Evolutionary conservation across 35 echinoderm and acorn worm species (phyloP).

Genomic region (Ophioderma brevispina): DNA sequence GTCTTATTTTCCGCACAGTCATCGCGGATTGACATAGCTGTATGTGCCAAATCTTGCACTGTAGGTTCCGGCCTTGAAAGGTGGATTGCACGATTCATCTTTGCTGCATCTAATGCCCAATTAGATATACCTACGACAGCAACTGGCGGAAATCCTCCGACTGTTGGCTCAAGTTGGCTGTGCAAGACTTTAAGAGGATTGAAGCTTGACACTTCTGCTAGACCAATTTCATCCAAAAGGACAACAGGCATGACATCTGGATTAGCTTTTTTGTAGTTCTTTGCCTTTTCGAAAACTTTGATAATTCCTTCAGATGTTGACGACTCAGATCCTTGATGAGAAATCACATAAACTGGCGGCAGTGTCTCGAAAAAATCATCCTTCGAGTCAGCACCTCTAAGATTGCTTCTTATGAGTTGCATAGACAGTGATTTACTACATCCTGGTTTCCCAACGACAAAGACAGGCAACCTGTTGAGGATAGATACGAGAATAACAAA

Average conservation of each 20-base stretch:
- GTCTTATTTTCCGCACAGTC: neutral
- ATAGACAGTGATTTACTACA: slow-evolving; percentile 48
- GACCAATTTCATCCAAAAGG: slow-evolving; percentile 51
- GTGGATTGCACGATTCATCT: slow-evolving; percentile 55
- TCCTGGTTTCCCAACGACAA: slow-evolving; percentile 55
- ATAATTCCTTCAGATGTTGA: slow-evolving; percentile 60
- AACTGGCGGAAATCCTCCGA: slow-evolving; percentile 17
- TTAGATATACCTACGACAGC: slow-evolving; percentile 58
- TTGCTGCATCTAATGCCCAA: slow-evolving; percentile 60
- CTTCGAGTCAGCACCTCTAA: slow-evolving; percentile 29
- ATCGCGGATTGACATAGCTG: slow-evolving; percentile 39
- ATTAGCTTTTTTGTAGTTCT: slow-evolving; percentile 21
- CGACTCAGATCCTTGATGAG: slow-evolving; percentile 35
- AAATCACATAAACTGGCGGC: slow-evolving; percentile 32
- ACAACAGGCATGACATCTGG: slow-evolving; percentile 52
- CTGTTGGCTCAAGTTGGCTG: slow-evolving; percentile 10
- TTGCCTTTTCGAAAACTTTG: slow-evolving; percentile 42
- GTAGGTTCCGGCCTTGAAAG: slow-evolving; percentile 34
- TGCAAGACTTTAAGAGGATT: slow-evolving; percentile 44
- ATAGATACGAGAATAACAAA: slow-evolving; percentile 30
- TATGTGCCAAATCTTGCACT: slow-evolving; percentile 14
- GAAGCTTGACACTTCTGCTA: slow-evolving; percentile 24
- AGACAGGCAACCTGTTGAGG: slow-evolving; percentile 17
- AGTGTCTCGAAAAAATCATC: slow-evolving; percentile 23
- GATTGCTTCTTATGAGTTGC: slow-evolving; percentile 43